Evolutionary conservation across 2,113 vertebrate species (phyloP).

Genomic region (Bostrychus sinensis): DNA sequence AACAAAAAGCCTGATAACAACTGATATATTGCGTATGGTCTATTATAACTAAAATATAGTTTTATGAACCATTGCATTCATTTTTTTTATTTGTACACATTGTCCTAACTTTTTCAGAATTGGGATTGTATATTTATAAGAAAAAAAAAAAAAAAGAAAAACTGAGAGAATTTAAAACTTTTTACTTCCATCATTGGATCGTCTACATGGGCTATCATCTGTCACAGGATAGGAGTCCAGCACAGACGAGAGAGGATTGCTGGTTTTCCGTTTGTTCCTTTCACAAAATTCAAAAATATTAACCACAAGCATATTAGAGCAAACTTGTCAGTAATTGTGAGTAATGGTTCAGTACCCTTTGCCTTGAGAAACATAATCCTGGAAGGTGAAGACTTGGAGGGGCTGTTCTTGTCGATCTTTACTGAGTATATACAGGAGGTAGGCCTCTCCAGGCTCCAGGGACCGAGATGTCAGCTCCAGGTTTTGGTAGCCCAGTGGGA

Average conservation of each 20-base stretch:
- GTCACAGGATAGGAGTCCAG: slow-evolving; percentile 48
- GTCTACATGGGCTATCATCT: slow-evolving; percentile 63
- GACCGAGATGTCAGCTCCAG: slow-evolving; percentile 83
- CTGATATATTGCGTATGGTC: neutral
- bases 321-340: no score
- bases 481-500: slow-evolving; percentile 81
- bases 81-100: no score
- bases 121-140: no score
- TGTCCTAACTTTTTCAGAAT: no score
- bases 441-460: slow-evolving; percentile 84
- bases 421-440: slow-evolving; percentile 82
- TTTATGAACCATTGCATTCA: no score
- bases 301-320: neutral
- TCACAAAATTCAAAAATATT: slow-evolving; percentile 5
- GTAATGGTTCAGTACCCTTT: slow-evolving; percentile 77
- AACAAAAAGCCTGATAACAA: neutral
- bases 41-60: no score
- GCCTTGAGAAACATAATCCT: slow-evolving; percentile 74
- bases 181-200: slow-evolving; percentile 65
- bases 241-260: slow-evolving; percentile 38
- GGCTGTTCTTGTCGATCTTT: slow-evolving; percentile 67
- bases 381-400: slow-evolving; percentile 76
- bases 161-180: neutral
- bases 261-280: slow-evolving; percentile 74
- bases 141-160: neutral